phyloP scores from a whole-genome alignment of 92 coral and sea anemone species.

The Desmophyllum pertusum region DNA sequence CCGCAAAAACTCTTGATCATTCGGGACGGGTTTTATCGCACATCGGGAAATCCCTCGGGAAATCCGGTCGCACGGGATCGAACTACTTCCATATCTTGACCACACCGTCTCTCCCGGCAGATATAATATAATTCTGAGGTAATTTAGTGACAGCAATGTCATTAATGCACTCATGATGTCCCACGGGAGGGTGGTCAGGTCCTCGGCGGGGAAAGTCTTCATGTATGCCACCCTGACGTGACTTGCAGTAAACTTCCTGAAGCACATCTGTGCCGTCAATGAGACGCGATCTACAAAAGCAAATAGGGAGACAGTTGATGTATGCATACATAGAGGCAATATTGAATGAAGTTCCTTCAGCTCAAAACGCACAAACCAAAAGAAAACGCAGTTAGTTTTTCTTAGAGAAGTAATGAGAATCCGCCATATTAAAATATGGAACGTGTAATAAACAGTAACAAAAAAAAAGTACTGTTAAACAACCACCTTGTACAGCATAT shows the following conservation, averaged over 20 bases:
- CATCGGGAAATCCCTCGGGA: not conserved
- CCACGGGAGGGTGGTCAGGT: conserved; percentile 96
- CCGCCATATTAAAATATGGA: no score
- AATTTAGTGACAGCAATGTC: conserved; percentile 82
- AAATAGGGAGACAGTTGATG: not conserved
- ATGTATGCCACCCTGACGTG: conserved; percentile 84
- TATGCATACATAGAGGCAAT: not conserved
- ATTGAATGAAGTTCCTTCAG: not conserved
- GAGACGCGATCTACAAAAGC: conserved; percentile 74
- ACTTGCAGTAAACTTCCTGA: conserved; percentile 89
- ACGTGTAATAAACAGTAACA: no score
- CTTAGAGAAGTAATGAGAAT: not conserved
- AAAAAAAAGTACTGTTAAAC: no score
- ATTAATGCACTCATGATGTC: conserved; percentile 98
- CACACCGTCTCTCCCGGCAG: conserved; percentile 96
- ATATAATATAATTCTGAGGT: conserved; percentile 92
- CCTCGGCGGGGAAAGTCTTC: conserved; percentile 98
- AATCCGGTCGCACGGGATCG: not conserved
- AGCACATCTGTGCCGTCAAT: conserved; percentile 97
- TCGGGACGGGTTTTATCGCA: not conserved
- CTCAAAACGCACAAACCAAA: not conserved
- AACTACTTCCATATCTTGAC: conserved; percentile 92
- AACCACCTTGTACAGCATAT: no score
- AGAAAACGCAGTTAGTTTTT: not conserved
- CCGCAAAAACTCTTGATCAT: not conserved